A percentile compares a stretch with the other conserved stretches of the same genome.
phyloP scores from a whole-genome alignment of 2,797 vertebrate species.

The Danionella dracula region DNA sequence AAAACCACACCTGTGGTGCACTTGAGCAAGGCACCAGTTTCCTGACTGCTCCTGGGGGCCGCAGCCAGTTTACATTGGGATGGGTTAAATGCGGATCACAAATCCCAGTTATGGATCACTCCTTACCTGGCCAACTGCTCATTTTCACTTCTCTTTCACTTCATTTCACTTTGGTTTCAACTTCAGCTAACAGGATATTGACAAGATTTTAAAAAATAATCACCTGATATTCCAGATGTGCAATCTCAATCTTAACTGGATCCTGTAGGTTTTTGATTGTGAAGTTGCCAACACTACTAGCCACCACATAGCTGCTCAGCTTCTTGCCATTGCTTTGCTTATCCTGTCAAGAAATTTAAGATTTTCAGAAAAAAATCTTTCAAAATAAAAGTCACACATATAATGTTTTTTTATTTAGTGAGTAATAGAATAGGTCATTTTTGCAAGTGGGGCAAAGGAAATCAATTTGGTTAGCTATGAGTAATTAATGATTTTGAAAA shows the following conservation, averaged over 20 bases:
- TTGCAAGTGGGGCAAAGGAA: background rate
- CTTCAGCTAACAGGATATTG: background rate
- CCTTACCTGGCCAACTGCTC: no score
- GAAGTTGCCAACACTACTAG: slow-evolving; percentile 88
- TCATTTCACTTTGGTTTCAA: no score
- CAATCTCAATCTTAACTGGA: slow-evolving; percentile 80
- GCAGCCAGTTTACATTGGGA: no score
- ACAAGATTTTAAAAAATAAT: background rate
- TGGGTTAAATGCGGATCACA: no score
- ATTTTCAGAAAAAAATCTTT: background rate
- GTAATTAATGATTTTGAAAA: background rate
- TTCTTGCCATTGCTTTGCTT: slow-evolving; percentile 45
- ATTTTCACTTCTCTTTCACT: no score
- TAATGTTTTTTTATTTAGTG: background rate
- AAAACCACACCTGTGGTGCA: no score
- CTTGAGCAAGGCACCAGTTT: no score
- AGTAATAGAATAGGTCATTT: background rate
- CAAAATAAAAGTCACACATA: background rate
- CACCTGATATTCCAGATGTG: slow-evolving; percentile 77
- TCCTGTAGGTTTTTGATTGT: slow-evolving; percentile 76
- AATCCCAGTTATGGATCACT: no score
- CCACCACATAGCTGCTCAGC: slow-evolving; percentile 90
- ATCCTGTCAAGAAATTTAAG: slow-evolving; percentile 46
- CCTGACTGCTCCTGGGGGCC: no score
- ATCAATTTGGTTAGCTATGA: slow-evolving; percentile 23